A percentile compares a stretch with the other conserved stretches of the same genome.
phyloP scores from a whole-genome alignment of 2,888 invertebrate species.

The Myathropa florea region DNA sequence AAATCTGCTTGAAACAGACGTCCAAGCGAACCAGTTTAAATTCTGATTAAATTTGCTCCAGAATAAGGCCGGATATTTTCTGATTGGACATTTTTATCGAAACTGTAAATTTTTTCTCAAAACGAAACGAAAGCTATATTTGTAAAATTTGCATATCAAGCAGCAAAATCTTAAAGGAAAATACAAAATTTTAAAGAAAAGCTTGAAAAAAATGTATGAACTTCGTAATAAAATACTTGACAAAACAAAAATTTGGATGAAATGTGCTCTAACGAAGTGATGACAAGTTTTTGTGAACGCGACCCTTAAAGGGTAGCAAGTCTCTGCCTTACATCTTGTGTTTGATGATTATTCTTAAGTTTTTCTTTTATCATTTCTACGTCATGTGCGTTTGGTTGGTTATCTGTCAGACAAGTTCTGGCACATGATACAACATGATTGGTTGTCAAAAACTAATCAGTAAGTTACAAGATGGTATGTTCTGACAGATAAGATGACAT shows the following conservation, averaged over 20 bases:
- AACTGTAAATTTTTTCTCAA: not conserved
- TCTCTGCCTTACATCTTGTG: not conserved
- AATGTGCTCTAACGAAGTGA: not conserved
- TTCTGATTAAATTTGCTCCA: too few relatives aligned
- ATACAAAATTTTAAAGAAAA: not conserved
- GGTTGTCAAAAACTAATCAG: not conserved
- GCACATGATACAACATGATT: not conserved
- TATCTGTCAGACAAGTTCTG: not conserved
- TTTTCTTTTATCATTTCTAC: not conserved
- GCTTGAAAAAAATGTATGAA: not conserved
- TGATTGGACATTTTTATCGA: too few relatives aligned
- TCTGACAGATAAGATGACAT: not conserved
- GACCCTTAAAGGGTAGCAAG: too few relatives aligned
- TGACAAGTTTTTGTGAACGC: not conserved
- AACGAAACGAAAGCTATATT: not conserved
- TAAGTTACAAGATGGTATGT: not conserved
- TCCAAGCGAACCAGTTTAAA: too few relatives aligned
- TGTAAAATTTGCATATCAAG: not conserved
- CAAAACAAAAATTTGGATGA: too few relatives aligned
- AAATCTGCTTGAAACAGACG: too few relatives aligned
- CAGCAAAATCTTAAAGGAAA: not conserved
- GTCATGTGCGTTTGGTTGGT: not conserved
- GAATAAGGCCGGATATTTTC: too few relatives aligned
- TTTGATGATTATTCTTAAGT: not conserved
- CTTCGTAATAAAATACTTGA: too few relatives aligned